phyloP scores from a whole-genome alignment of 2,888 invertebrate genomes.

The Pollenia labialis region DNA sequence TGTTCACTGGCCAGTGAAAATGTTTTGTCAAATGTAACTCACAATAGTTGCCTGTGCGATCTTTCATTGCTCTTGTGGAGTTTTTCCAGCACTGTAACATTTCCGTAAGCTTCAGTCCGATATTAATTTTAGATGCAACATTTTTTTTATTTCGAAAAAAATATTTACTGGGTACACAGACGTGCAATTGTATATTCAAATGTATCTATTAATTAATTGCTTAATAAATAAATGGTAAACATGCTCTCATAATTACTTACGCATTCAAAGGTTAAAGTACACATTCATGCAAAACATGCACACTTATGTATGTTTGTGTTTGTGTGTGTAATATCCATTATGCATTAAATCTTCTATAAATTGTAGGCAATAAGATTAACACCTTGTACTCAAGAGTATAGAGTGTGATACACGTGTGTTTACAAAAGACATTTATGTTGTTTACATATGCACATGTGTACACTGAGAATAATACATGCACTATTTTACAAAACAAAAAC shows the following conservation, averaged over 20 bases:
- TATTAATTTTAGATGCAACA: neutral
- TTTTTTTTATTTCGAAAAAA: neutral
- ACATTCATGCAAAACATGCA: neutral
- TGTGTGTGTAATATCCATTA: slow-evolving; percentile 15
- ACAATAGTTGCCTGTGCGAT: too few species aligned
- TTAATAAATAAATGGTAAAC: slow-evolving; percentile 45
- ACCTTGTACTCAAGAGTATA: slow-evolving; percentile 47
- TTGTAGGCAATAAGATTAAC: slow-evolving; percentile 57
- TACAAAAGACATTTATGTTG: neutral
- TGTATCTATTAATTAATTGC: slow-evolving; percentile 60
- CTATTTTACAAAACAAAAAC: too few species aligned
- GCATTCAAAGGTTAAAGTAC: neutral
- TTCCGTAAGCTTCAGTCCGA: too few species aligned
- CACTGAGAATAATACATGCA: too few species aligned
- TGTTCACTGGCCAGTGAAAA: too few species aligned
- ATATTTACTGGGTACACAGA: neutral
- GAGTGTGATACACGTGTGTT: slow-evolving; percentile 25
- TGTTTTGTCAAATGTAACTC: too few species aligned
- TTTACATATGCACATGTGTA: neutral
- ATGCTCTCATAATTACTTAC: neutral
- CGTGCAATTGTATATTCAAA: neutral
- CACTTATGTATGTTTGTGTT: neutral
- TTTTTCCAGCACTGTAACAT: too few species aligned
- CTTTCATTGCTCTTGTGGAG: too few species aligned
- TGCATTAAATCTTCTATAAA: slow-evolving; percentile 48